Evolutionary conservation across 2,113 vertebrate genomes (phyloP), one percentile per base, ranked within the genome.

Genomic region (Melanostigma gelatinosum): DNA sequence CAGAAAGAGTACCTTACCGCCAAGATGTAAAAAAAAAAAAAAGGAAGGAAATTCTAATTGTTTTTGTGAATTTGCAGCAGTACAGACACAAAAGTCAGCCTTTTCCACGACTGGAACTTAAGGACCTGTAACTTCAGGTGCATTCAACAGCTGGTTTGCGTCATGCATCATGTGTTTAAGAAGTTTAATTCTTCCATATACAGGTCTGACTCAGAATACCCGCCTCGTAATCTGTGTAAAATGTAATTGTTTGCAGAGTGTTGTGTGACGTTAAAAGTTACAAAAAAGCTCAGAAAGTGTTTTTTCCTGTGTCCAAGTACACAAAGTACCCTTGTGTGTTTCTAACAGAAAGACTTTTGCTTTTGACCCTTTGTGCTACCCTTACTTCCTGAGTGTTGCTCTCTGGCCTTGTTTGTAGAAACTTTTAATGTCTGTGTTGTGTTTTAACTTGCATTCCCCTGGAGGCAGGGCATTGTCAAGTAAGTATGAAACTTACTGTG

Each of bases 401-500:
- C n/a, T 65, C 15, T 4, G 62, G 64, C 80, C 36, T 44, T 24
- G 85, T 74, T 60, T 18, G 6, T 70, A 79, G 95, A 96, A 96
- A 92, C 93, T 69, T 83, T 96, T 96, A 97, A 97, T 95, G 88
- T 94, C 92, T 97, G 91, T 97, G 92, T 97, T 98, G 86, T 97
- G 95, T 98, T 97, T 97, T 96, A 94, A 96, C 96, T 96, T 97
- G 97, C 97, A 96, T 97, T 97, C 97, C 96, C 96, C 94, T 97
- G 97, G 97, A 98, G 97, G 97, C 97, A 97, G 96, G 97, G 97
- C 96, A 97, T 98, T 96, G 96, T 97, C 96, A 98, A 97, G 97
- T 97, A 96, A 95, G 97, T 97, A 97, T 83, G 79, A 82, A 60
- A 60, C 15, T 34, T 32, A 0, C 20, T 70, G 42, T 79, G 22